A percentile compares a stretch with the other conserved stretches of the same genome.
Conservation (phyloP, 2,888 invertebrate species). For the Athripsodes cinereus region DNA sequence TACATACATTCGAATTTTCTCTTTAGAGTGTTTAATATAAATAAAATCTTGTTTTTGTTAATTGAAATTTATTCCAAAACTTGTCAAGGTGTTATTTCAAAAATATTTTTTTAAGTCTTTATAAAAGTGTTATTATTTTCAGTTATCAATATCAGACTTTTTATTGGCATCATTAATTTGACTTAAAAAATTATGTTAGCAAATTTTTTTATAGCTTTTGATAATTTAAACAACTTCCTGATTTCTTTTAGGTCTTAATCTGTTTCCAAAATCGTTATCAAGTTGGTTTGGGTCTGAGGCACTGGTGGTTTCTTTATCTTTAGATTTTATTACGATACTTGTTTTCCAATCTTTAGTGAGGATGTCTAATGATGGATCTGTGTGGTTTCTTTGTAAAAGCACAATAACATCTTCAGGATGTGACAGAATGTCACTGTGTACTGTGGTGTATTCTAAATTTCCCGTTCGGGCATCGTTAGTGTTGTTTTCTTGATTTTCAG, state of each 20-base stretch:
- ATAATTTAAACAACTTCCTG: conserved; percentile 3
- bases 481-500: conserved; percentile 1
- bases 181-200: too few relatives aligned
- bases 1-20: too few relatives aligned
- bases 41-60: too few relatives aligned
- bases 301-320: conserved; percentile 7
- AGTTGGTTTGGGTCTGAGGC: background rate
- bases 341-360: conserved; percentile 27
- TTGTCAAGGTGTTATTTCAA: too few relatives aligned
- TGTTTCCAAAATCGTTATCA: conserved; percentile 21
- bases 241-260: conserved; percentile 22
- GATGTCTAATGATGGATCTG: conserved; percentile 22
- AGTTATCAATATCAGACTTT: too few relatives aligned
- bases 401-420: conserved; percentile 18
- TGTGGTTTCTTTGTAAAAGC: conserved; percentile 18
- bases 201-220: too few relatives aligned
- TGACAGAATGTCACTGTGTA: background rate
- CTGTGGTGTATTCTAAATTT: too few relatives aligned
- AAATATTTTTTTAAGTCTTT: too few relatives aligned
- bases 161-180: too few relatives aligned
- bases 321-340: conserved; percentile 23
- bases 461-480: background rate
- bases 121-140: too few relatives aligned
- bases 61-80: too few relatives aligned
- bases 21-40: too few relatives aligned